Evolutionary conservation across 2,888 invertebrate genomes (phyloP).

Genomic region (Smittia aterrima): DNA sequence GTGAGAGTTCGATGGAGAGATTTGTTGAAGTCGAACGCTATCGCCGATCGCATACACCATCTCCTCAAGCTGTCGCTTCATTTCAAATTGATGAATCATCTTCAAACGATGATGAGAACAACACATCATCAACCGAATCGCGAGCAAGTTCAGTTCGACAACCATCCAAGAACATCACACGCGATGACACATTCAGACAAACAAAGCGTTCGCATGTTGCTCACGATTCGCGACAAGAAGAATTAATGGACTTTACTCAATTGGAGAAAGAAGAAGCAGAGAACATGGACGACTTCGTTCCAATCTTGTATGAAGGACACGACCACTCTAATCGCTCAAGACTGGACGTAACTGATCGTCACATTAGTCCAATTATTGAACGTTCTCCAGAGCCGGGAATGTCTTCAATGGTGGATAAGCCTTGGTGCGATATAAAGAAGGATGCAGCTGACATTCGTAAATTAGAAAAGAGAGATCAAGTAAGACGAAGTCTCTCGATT

Average conservation of each 20-base stretch:
- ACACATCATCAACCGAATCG: neutral
- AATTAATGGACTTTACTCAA: conserved; percentile 63
- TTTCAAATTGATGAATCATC: neutral
- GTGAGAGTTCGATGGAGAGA: conserved; percentile 37
- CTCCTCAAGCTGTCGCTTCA: too few relatives aligned
- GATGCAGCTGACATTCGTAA: conserved; percentile 14
- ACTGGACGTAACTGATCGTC: too few relatives aligned
- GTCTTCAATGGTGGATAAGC: conserved; percentile 45
- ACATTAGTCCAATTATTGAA: conserved; percentile 45
- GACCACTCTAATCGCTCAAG: neutral
- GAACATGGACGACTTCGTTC: conserved; percentile 49
- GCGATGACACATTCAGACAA: conserved; percentile 34
- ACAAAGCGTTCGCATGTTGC: conserved; percentile 22
- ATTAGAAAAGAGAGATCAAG: neutral
- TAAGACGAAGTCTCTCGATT: conserved; percentile 49
- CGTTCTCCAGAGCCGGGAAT: conserved; percentile 49
- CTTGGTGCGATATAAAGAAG: conserved; percentile 25
- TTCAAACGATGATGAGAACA: neutral
- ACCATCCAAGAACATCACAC: neutral
- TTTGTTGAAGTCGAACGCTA: conserved; percentile 28
- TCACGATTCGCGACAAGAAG: conserved; percentile 63
- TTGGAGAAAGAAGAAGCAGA: conserved; percentile 63
- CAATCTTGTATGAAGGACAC: conserved; percentile 51
- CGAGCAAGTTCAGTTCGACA: neutral
- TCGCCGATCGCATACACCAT: conserved; percentile 16